phyloP scores from a whole-genome alignment of 2,888 invertebrate genomes.

The Sesia bembeciformis region DNA sequence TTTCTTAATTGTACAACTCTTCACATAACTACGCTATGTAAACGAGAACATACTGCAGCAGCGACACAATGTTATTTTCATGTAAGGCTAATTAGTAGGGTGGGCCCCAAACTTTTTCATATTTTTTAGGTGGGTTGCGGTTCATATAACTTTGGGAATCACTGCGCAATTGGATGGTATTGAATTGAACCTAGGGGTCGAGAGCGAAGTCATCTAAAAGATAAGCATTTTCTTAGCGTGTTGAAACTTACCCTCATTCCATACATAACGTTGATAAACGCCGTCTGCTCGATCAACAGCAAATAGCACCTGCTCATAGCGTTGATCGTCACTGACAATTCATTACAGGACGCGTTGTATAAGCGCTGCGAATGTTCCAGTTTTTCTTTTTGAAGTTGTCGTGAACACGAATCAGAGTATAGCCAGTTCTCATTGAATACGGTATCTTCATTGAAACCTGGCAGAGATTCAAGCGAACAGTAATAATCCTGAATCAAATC shows the following conservation, averaged over 20 bases:
- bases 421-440: constrained; percentile 31
- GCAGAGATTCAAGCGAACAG: constrained; percentile 4
- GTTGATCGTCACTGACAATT: constrained; percentile 19
- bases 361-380: not conserved
- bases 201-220: too few species aligned
- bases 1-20: too few species aligned
- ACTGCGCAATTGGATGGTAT: too few species aligned
- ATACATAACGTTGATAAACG: constrained; percentile 45
- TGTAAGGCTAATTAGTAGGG: too few species aligned
- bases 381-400: not conserved
- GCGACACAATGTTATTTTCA: too few species aligned
- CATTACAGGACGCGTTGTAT: not conserved
- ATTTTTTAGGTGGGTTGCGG: too few species aligned
- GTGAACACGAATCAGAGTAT: constrained; percentile 9
- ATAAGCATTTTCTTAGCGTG: too few species aligned
- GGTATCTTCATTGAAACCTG: constrained; percentile 12
- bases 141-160: too few species aligned
- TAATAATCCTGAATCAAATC: constrained; percentile 30
- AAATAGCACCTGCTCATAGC: constrained; percentile 41
- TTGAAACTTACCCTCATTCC: constrained; percentile 42
- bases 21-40: too few species aligned
- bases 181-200: too few species aligned
- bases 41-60: too few species aligned
- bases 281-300: constrained; percentile 41
- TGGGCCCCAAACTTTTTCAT: too few species aligned